Percentiles rank a stretch among this genome's conserved stretches.
Evolutionary conservation across 2,113 vertebrate species (phyloP).

Genomic region (Cebus imitator): DNA sequence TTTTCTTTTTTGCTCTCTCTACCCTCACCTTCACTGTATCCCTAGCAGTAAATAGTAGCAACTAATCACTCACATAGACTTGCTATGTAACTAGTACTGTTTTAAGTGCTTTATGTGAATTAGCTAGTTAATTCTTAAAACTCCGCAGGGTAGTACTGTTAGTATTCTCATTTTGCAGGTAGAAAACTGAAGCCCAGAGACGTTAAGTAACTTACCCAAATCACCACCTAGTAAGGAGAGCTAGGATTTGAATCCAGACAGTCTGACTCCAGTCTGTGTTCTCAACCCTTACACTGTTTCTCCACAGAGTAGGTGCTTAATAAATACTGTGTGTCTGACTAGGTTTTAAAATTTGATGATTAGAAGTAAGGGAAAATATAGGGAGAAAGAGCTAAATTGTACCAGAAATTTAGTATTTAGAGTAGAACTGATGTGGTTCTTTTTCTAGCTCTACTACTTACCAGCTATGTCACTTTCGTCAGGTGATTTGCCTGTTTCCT

Average conservation of each 20-base stretch:
- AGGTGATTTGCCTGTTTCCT: neutral
- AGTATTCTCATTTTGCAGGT: neutral
- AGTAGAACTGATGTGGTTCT: neutral
- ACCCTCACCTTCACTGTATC: neutral
- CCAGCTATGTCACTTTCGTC: neutral
- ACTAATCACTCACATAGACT: neutral
- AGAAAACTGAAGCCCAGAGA: constrained; percentile 15
- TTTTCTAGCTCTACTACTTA: neutral
- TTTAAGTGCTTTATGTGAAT: neutral
- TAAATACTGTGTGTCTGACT: neutral
- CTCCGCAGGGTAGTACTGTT: neutral
- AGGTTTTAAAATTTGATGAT: neutral
- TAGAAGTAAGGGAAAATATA: neutral
- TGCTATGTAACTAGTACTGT: neutral
- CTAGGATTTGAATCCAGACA: constrained; percentile 7
- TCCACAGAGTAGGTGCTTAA: neutral
- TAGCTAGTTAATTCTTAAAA: neutral
- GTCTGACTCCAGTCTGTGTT: neutral
- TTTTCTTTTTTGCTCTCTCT: neutral
- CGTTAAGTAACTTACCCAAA: neutral
- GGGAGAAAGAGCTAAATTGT: neutral
- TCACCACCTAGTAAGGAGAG: neutral
- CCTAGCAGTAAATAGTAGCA: neutral
- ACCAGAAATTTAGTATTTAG: constrained; percentile 8
- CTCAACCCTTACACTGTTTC: neutral